These are phyloP conservation scores for Pyrgus malvae DNA, from an alignment of 2,888 invertebrate species.

Conservation along the genomic window DNA sequence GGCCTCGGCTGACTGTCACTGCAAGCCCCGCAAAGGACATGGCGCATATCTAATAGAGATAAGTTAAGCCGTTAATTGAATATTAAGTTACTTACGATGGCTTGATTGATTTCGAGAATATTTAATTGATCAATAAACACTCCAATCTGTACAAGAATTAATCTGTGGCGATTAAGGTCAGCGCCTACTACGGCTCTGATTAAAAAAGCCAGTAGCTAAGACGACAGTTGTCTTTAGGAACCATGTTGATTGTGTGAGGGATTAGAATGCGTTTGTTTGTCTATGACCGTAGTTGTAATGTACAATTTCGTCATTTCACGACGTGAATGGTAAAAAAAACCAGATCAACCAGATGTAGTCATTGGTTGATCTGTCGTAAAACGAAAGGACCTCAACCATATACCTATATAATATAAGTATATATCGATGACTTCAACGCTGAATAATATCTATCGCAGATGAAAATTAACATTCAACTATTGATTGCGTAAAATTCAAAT, in stretches of 20 bases:
- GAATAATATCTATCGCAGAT: too few species aligned
- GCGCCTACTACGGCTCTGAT: conserved; percentile 24
- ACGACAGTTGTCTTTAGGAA: conserved; percentile 44
- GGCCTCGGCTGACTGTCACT: conserved; percentile 40
- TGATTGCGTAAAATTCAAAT: too few species aligned
- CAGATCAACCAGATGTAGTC: too few species aligned
- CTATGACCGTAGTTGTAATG: background rate
- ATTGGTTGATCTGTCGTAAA: too few species aligned
- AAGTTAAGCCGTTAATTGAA: conserved; percentile 59
- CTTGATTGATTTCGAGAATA: conserved; percentile 59
- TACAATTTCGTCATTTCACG: background rate
- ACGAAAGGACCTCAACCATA: too few species aligned
- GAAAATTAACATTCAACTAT: too few species aligned
- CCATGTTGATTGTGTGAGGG: conserved; percentile 11
- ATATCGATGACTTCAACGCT: too few species aligned
- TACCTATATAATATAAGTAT: too few species aligned
- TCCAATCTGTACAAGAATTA: conserved; percentile 52
- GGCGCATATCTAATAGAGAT: conserved; percentile 41
- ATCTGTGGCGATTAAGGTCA: conserved; percentile 46
- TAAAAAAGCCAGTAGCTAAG: conserved; percentile 27
- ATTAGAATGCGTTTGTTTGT: conserved; percentile 11
- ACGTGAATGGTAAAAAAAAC: too few species aligned
- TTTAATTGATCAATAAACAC: conserved; percentile 62
- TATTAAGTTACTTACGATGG: conserved; percentile 58
- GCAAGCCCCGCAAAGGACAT: conserved; percentile 41